A percentile compares a stretch with the other conserved stretches of the same genome.
phyloP scores from a whole-genome alignment of 2,797 vertebrate genomes.

The Oreochromis mossambicus region DNA sequence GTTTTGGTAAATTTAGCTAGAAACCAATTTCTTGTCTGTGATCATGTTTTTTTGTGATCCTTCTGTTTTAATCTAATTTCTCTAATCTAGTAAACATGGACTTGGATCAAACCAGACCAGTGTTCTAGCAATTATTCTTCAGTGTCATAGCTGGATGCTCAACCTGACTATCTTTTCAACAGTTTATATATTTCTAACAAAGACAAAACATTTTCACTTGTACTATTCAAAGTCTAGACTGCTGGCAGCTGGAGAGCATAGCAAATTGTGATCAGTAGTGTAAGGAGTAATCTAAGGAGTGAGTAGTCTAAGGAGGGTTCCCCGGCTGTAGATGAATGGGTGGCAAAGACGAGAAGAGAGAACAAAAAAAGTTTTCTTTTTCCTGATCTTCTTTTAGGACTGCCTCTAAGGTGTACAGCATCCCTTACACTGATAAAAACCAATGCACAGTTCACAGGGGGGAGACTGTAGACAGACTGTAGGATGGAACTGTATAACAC shows the following conservation, averaged over 20 bases:
- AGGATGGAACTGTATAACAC: neutral
- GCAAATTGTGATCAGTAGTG: neutral
- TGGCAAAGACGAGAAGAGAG: neutral
- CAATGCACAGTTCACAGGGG: neutral
- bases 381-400: accelerated
- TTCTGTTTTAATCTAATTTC: slow-evolving; percentile 54
- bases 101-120: neutral
- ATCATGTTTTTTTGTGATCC: neutral
- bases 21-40: neutral
- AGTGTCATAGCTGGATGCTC: neutral
- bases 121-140: neutral
- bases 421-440: neutral
- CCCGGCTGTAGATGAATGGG: neutral
- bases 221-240: neutral
- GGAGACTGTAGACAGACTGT: neutral
- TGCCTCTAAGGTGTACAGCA: neutral
- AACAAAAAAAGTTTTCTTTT: neutral
- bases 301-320: neutral
- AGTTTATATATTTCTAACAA: neutral
- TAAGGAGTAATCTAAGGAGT: neutral
- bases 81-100: neutral
- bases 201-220: neutral
- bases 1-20: neutral
- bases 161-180: accelerated
- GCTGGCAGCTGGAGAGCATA: neutral